Conservation (phyloP, 2,797 vertebrate species). For the Hozukius guyotensis region DNA sequence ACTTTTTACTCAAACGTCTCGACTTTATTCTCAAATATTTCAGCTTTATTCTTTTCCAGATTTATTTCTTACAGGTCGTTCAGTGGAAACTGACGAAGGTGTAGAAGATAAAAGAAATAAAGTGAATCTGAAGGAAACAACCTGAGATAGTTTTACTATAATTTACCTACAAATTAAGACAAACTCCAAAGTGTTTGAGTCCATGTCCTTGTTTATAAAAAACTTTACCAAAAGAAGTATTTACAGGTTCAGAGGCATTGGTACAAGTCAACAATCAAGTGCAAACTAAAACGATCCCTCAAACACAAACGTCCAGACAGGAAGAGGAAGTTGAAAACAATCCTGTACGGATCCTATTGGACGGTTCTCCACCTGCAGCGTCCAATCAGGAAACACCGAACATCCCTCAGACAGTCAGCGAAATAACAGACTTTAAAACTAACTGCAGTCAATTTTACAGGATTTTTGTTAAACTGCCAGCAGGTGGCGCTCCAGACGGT, state of each 20-base stretch:
- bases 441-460: background rate
- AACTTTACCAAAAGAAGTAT: conserved; percentile 72
- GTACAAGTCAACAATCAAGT: conserved; percentile 51
- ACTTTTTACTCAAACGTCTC: too few relatives aligned
- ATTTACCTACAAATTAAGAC: conserved; percentile 50
- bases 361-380: background rate
- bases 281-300: conserved; percentile 22
- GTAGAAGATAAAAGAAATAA: too few relatives aligned
- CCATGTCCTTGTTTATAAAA: conserved; percentile 68
- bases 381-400: background rate
- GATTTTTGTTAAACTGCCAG: background rate
- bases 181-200: conserved; percentile 56
- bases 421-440: too few relatives aligned
- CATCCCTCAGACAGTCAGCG: too few relatives aligned
- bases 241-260: conserved; percentile 65
- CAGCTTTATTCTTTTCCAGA: too few relatives aligned
- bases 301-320: conserved; percentile 1
- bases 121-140: too few relatives aligned
- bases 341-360: background rate
- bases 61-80: too few relatives aligned
- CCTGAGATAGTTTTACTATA: background rate
- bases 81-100: too few relatives aligned
- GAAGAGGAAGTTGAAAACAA: conserved; percentile 7
- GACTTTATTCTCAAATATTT: too few relatives aligned
- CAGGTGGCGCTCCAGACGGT: conserved; percentile 31